These are phyloP conservation scores for Allygus modestus DNA, from an alignment of 2,888 invertebrate species.

Conservation along the genomic window DNA sequence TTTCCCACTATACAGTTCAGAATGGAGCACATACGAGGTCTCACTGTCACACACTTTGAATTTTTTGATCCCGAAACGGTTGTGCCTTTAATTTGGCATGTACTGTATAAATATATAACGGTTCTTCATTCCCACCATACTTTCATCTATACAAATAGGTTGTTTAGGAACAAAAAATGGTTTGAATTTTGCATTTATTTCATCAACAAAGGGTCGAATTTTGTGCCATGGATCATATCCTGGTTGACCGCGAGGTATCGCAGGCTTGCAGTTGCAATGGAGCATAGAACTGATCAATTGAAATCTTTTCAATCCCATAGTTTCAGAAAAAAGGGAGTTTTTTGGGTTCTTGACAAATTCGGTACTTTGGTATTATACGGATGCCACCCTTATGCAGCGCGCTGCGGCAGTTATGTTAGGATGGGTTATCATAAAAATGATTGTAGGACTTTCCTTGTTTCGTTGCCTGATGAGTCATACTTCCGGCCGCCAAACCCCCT, in stretches of 20 bases:
- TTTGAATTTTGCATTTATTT: slow-evolving; percentile 48
- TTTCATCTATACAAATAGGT: slow-evolving; percentile 54
- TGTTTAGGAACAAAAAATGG: slow-evolving; percentile 51
- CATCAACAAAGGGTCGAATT: slow-evolving; percentile 56
- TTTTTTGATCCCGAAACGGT: slow-evolving; percentile 40
- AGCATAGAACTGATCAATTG: slow-evolving; percentile 42
- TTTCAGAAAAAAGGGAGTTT: slow-evolving; percentile 15
- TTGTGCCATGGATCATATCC: slow-evolving; percentile 61
- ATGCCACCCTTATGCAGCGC: too few relatives aligned
- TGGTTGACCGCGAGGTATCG: slow-evolving; percentile 25
- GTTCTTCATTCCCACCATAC: slow-evolving; percentile 60
- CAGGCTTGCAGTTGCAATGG: slow-evolving; percentile 20
- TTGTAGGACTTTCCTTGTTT: too few relatives aligned
- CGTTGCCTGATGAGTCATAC: too few relatives aligned
- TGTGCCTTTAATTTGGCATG: slow-evolving; percentile 57
- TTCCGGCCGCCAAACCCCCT: too few relatives aligned
- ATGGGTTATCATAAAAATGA: too few relatives aligned
- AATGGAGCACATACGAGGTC: slow-evolving; percentile 46
- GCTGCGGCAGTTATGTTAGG: too few relatives aligned
- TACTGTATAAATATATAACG: slow-evolving; percentile 52
- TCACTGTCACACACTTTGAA: slow-evolving; percentile 53
- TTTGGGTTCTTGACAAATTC: slow-evolving; percentile 1
- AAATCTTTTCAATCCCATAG: slow-evolving; percentile 52
- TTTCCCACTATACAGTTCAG: slow-evolving; percentile 46
- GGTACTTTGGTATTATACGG: too few relatives aligned